Conservation (phyloP, 2,113 vertebrate genomes). For the Verasper variegatus region DNA sequence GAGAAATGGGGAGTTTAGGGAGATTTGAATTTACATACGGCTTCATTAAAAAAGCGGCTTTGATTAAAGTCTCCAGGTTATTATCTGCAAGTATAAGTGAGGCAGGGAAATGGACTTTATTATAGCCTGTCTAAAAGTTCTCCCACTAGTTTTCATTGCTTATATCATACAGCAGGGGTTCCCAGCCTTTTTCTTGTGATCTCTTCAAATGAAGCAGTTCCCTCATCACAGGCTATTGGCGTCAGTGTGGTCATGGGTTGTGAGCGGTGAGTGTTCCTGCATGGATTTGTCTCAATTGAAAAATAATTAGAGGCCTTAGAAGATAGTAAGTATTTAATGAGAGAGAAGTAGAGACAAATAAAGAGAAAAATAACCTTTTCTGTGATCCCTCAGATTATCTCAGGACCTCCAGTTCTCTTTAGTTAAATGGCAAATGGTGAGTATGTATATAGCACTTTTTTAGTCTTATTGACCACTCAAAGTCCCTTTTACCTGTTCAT, state of each 20-base stretch:
- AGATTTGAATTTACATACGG: slow-evolving; percentile 52
- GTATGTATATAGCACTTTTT: no score
- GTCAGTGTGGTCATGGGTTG: background rate
- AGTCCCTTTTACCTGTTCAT: no score
- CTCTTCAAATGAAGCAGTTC: background rate
- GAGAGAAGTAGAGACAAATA: background rate
- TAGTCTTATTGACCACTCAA: no score
- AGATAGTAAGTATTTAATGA: no score
- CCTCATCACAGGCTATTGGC: background rate
- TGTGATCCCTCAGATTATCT: background rate
- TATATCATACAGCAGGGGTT: background rate
- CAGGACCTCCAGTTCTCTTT: no score
- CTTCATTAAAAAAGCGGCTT: slow-evolving; percentile 49
- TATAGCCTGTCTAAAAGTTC: slow-evolving; percentile 30
- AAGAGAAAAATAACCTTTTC: background rate
- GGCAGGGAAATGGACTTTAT: slow-evolving; percentile 22
- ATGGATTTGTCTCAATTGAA: background rate
- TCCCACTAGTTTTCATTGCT: background rate
- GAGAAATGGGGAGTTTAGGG: slow-evolving; percentile 35
- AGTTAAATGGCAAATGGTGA: no score
- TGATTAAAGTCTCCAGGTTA: slow-evolving; percentile 51
- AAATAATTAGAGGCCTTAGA: no score
- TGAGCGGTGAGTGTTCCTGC: background rate
- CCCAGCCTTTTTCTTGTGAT: background rate
- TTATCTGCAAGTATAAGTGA: slow-evolving; percentile 40